phyloP scores from a whole-genome alignment of 2,113 vertebrate genomes.

The Rhynchopsitta pachyrhyncha region DNA sequence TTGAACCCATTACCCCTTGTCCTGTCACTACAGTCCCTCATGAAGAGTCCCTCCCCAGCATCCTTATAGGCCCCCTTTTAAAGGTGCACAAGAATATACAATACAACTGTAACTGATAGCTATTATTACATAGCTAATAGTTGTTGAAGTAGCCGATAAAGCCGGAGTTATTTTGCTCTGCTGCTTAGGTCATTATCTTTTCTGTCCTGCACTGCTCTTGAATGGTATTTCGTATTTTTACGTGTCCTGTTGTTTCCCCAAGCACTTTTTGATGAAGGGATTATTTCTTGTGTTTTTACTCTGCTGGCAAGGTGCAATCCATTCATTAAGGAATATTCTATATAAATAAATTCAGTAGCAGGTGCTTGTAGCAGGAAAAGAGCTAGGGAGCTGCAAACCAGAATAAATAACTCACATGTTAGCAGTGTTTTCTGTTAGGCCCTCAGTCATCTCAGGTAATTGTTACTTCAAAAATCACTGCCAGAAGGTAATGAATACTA shows the following conservation, averaged over 20 bases:
- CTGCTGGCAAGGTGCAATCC: background rate
- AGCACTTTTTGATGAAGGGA: background rate
- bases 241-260: background rate
- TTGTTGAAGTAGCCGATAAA: background rate
- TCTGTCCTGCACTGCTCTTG: background rate
- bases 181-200: background rate
- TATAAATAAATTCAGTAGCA: background rate
- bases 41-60: too few species aligned
- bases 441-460: background rate
- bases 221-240: background rate
- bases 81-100: background rate
- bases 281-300: background rate
- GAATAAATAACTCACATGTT: background rate
- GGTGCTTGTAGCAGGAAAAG: background rate
- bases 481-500: background rate
- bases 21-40: too few species aligned
- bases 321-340: background rate
- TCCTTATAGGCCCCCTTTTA: background rate
- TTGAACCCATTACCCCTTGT: too few species aligned
- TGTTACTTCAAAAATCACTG: background rate
- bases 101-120: background rate
- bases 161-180: background rate
- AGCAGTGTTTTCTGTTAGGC: background rate
- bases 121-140: background rate
- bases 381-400: background rate